A percentile compares a stretch with the other conserved stretches of the same genome.
Evolutionary conservation across 2,113 vertebrate species (phyloP).

Genomic region (Pelecanoides urinatrix): DNA sequence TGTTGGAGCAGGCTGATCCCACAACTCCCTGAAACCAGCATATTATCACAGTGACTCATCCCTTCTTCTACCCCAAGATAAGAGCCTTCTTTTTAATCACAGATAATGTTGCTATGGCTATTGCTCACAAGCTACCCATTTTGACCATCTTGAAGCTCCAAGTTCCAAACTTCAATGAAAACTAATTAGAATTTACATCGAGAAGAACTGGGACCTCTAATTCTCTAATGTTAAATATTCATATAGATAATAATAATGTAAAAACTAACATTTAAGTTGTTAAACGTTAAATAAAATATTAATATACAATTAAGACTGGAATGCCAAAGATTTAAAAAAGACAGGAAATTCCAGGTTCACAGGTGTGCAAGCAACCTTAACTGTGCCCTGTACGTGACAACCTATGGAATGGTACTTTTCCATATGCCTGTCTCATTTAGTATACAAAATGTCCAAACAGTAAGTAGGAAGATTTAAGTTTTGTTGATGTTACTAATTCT

Average conservation of each 20-base stretch:
- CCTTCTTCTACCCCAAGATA: not conserved
- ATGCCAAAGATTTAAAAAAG: not conserved
- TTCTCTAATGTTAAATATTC: not conserved
- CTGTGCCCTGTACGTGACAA: not conserved
- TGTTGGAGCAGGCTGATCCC: not conserved
- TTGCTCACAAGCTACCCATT: not conserved
- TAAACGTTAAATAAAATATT: not conserved
- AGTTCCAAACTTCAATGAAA: not conserved
- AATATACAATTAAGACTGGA: not conserved
- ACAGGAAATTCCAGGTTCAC: not conserved
- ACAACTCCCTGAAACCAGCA: not conserved
- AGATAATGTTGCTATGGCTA: not conserved
- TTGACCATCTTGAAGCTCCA: not conserved
- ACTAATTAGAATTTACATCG: not conserved
- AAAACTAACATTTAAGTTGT: not conserved
- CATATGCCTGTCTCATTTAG: not conserved
- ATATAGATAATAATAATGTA: not conserved
- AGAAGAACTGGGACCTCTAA: not conserved
- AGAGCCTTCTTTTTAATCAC: not conserved
- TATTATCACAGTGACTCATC: slow-evolving; percentile 32
- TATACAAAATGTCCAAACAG: not conserved
- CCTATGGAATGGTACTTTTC: not conserved
- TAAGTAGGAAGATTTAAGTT: not conserved
- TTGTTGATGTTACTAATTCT: not conserved
- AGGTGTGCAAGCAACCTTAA: not conserved